Conservation (phyloP, 2,113 vertebrate genomes). For the Hippolais icterina region DNA sequence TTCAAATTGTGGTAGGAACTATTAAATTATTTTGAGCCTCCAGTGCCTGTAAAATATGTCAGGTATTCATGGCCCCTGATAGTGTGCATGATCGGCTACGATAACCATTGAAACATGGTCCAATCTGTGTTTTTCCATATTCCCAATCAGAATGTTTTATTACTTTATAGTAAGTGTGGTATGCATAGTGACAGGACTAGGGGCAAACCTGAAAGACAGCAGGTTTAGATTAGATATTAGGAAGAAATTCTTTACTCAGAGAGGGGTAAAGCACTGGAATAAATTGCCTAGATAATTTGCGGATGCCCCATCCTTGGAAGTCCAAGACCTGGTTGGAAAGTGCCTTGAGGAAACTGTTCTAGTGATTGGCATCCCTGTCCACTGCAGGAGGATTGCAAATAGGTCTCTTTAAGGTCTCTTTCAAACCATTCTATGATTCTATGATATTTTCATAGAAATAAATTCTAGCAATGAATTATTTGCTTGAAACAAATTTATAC, state of each 20-base stretch:
- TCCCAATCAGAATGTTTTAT: not conserved
- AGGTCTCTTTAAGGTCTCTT: not conserved
- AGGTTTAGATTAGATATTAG: not conserved
- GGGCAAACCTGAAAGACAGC: not conserved
- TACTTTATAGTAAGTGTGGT: rapidly evolving
- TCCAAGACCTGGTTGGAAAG: not conserved
- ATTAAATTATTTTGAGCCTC: not conserved
- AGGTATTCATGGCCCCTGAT: not conserved
- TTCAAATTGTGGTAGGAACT: not conserved
- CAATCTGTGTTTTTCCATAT: not conserved
- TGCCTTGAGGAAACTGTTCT: not conserved
- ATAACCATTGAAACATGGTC: not conserved
- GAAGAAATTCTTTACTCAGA: not conserved
- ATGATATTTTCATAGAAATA: not conserved
- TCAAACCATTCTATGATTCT: not conserved
- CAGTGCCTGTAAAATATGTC: not conserved
- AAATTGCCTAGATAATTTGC: not conserved
- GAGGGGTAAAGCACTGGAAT: not conserved
- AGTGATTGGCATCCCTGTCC: not conserved
- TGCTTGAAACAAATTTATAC: not conserved
- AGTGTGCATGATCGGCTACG: not conserved
- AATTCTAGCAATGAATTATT: not conserved
- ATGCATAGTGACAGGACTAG: not conserved
- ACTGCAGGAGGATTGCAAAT: not conserved
- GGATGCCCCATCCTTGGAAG: not conserved